A percentile compares a stretch with the other conserved stretches of the same genome.
Evolutionary conservation across 1,140 invertebrate genomes (phyloP).

Genomic region (Papilio machaon): DNA sequence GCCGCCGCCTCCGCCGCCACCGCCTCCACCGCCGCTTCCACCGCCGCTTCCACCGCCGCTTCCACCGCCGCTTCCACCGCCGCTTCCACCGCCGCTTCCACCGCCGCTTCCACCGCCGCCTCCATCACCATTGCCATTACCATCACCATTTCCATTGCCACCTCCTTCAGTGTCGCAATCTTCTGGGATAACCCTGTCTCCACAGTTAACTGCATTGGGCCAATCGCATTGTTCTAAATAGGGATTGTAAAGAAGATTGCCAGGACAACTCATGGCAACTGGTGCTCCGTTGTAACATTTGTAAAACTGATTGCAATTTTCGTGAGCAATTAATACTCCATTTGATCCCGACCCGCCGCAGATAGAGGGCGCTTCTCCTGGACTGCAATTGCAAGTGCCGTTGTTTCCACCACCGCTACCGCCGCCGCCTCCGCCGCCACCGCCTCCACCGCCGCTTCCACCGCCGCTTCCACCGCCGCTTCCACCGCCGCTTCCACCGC

Average conservation of each 20-base stretch:
- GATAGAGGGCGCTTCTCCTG: conserved; percentile 44
- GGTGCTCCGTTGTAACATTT: conserved; percentile 46
- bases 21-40: too few relatives aligned
- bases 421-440: too few relatives aligned
- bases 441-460: too few relatives aligned
- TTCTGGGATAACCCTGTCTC: conserved; percentile 38
- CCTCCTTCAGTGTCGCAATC: too few relatives aligned
- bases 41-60: too few relatives aligned
- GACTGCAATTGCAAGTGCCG: conserved; percentile 44
- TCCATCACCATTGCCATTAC: too few relatives aligned
- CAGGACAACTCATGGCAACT: conserved; percentile 55
- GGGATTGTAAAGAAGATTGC: conserved; percentile 48
- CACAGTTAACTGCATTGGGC: conserved; percentile 79
- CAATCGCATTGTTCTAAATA: conserved; percentile 49
- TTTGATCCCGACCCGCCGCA: conserved; percentile 40
- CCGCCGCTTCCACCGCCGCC: neutral
- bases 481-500: too few relatives aligned
- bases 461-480: too few relatives aligned
- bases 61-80: too few relatives aligned
- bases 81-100: conserved; percentile 24
- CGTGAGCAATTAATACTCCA: conserved; percentile 46
- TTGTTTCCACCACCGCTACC: neutral
- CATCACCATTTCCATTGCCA: neutral
- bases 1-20: too few relatives aligned
- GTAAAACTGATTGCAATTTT: conserved; percentile 55